Evolutionary conservation across 2,888 invertebrate species (phyloP).

Genomic region (Calameuta idolon): DNA sequence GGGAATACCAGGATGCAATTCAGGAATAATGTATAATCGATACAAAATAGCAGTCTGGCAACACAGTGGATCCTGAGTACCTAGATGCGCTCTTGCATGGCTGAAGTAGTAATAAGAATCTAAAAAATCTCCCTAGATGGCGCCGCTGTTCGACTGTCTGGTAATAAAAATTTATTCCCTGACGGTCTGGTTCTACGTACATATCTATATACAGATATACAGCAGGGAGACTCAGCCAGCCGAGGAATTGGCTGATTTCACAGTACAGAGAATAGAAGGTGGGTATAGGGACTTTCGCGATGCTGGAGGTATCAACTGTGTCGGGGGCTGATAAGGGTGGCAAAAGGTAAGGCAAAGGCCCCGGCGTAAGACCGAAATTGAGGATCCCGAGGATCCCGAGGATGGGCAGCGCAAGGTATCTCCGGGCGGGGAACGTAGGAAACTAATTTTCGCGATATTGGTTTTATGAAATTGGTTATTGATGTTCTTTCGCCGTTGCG

Average conservation of each 20-base stretch:
- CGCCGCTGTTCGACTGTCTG: not conserved
- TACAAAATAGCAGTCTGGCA: not conserved
- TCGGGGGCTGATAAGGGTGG: not conserved
- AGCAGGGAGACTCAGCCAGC: not conserved
- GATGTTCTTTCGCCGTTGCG: slow-evolving; percentile 53
- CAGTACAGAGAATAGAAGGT: not conserved
- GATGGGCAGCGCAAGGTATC: not conserved
- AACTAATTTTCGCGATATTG: slow-evolving; percentile 64
- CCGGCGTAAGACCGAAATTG: not conserved
- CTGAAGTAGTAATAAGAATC: not conserved
- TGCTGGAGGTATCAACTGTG: not conserved
- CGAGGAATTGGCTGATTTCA: not conserved
- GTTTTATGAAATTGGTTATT: slow-evolving; percentile 63
- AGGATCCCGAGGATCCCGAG: not conserved
- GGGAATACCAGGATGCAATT: not conserved
- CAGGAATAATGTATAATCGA: not conserved
- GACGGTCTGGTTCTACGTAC: not conserved
- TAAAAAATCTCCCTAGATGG: not conserved
- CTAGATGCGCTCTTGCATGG: not conserved
- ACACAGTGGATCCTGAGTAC: not conserved
- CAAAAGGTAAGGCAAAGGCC: not conserved
- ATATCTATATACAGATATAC: not conserved
- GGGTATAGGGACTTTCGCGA: not conserved
- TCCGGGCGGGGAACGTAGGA: slow-evolving; percentile 22
- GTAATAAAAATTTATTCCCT: not conserved